Evolutionary conservation across 2,797 vertebrate genomes (phyloP).

Genomic region (Crenuchus spilurus): DNA sequence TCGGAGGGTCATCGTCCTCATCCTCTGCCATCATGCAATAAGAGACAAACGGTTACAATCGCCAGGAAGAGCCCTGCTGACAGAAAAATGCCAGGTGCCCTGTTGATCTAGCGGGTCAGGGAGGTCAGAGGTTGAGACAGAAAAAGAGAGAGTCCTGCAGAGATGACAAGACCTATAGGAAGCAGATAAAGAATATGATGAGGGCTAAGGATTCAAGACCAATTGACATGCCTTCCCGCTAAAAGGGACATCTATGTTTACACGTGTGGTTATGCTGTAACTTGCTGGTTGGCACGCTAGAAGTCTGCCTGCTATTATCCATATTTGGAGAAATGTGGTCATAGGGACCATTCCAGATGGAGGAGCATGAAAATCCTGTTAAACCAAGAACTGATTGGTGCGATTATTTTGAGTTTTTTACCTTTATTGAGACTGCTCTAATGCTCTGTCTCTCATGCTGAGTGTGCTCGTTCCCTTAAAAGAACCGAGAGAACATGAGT

Average conservation of each 20-base stretch:
- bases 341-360: not conserved
- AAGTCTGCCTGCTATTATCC: constrained; percentile 7
- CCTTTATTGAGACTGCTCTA: not conserved
- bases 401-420: not conserved
- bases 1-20: constrained; percentile 40
- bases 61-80: constrained; percentile 17
- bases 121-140: constrained; percentile 61
- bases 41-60: constrained; percentile 14
- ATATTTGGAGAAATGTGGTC: constrained; percentile 29
- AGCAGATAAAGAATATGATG: constrained; percentile 43
- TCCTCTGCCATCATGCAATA: constrained; percentile 6
- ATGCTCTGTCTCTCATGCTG: not conserved
- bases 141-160: constrained; percentile 33
- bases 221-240: constrained; percentile 65
- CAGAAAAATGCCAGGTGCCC: constrained; percentile 38
- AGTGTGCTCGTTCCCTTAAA: not conserved
- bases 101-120: constrained; percentile 38
- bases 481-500: not conserved
- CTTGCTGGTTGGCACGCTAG: constrained; percentile 43
- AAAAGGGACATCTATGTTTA: constrained; percentile 72
- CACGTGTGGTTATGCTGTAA: constrained; percentile 42
- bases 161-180: constrained; percentile 38
- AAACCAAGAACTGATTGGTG: not conserved
- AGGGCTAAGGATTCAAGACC: constrained; percentile 45
- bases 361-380: not conserved